Evolutionary conservation across 2,797 vertebrate genomes (phyloP).

Genomic region (Psittacula derbiana): DNA sequence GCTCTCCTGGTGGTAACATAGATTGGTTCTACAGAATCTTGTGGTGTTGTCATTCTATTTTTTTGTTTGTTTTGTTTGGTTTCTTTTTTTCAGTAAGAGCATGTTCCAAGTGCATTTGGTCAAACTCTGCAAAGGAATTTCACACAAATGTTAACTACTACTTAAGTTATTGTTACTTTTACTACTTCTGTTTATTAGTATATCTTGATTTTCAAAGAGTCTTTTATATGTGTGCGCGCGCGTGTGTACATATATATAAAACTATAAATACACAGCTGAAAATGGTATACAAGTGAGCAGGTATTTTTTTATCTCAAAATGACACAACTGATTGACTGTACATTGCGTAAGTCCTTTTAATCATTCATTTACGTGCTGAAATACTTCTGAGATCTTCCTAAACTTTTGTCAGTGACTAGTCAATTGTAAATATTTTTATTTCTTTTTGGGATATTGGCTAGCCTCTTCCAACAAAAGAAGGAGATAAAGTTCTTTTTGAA

Average conservation of each 20-base stretch:
- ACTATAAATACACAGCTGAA: slow-evolving; percentile 78
- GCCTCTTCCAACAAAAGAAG: slow-evolving; percentile 23
- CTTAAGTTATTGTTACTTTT: slow-evolving; percentile 79
- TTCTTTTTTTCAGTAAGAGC: slow-evolving; percentile 50
- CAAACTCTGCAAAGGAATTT: slow-evolving; percentile 74
- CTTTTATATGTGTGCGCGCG: slow-evolving; percentile 62
- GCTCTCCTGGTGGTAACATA: slow-evolving; percentile 82
- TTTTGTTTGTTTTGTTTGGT: slow-evolving; percentile 11
- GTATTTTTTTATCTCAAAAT: slow-evolving; percentile 74
- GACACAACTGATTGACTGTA: slow-evolving; percentile 54
- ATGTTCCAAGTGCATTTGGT: slow-evolving; percentile 76
- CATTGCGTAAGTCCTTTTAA: slow-evolving; percentile 51
- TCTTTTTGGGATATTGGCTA: slow-evolving; percentile 24
- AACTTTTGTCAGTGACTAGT: slow-evolving; percentile 48
- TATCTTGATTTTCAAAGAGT: slow-evolving; percentile 75
- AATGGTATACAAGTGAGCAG: slow-evolving; percentile 75
- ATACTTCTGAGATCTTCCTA: slow-evolving; percentile 28
- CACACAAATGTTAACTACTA: slow-evolving; percentile 74
- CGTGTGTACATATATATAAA: not conserved
- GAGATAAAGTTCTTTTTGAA: slow-evolving; percentile 26
- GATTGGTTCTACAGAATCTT: slow-evolving; percentile 79
- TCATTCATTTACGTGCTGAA: slow-evolving; percentile 32
- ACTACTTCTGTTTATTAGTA: slow-evolving; percentile 73
- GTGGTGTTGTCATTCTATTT: slow-evolving; percentile 68
- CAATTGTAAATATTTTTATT: slow-evolving; percentile 47